Evolutionary conservation across 2,797 vertebrate species (phyloP), one percentile per base, ranked within the genome.

Genomic region (Chelidonichthys spinosus): DNA sequence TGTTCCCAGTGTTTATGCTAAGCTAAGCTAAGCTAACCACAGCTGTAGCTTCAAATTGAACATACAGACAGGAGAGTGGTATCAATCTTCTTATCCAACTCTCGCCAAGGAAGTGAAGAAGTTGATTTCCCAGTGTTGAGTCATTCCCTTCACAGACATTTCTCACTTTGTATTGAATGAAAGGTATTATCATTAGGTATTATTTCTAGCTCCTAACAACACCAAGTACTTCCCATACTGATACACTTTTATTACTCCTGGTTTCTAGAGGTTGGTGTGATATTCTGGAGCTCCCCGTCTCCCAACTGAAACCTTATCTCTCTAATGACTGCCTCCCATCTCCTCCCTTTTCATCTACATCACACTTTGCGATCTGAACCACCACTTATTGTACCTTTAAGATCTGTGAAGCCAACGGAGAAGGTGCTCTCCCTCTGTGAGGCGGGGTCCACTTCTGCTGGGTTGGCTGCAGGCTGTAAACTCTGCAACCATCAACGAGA

Each of bases 381-480:
- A 53, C 0, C 15, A 39, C 84, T 95, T 91, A 97, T 25, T 33
- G 32, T 54, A 54, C 97, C 97, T 0, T 95, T 95, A 80, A 96
- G 90, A 79, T 96, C 94, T 76, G 93, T 94, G 92, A 96, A 97
- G n/a, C 95, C 95, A 68, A 97, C 91, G 39, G 94, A 95, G 89
- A 95, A 94, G 89, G 55, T 84, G 84, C 35, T 74, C 4, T 94
- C 89, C 63, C 72, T 69, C 61, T 84, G 85, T 32, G 87, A 55
- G 1, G 46, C 76, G 17, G 86, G 78, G 40, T 84, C 71, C 2
- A 65, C 68, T 1, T 91, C 85, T 79, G 91, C 79, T 18, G 92
- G 75, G 9, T 91, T 65, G 6, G 61, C 90, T 62, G 94, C 93
- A 6, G 94, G 81, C 67, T 71, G 86, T 76, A 97, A 88, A 92